Conservation (phyloP, 2,888 invertebrate species). For the Uropetala carovei region DNA sequence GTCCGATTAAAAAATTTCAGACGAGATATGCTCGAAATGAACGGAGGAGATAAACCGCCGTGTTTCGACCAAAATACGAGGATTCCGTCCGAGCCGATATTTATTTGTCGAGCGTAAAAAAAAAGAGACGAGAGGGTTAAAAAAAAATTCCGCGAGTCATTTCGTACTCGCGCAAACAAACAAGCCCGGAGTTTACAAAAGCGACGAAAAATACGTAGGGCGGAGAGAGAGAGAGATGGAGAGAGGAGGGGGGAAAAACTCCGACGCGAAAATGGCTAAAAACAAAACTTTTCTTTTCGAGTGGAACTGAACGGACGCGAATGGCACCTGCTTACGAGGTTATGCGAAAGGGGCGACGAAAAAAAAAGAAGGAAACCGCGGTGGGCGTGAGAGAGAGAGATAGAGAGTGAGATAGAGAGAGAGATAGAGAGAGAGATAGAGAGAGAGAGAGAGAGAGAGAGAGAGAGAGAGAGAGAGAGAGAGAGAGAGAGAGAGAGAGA, state of each 20-base stretch:
- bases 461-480: no score
- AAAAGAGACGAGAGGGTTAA: background rate
- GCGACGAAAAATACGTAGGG: slow-evolving; percentile 1
- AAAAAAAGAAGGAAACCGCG: background rate
- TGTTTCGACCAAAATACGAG: background rate
- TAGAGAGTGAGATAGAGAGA: background rate
- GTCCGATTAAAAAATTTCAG: background rate
- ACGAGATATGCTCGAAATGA: background rate
- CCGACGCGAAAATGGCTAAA: slow-evolving; percentile 4
- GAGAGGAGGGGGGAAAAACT: background rate
- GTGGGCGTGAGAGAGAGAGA: background rate
- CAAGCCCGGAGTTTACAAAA: slow-evolving; percentile 20
- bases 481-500: no score
- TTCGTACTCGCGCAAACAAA: background rate
- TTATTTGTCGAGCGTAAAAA: background rate
- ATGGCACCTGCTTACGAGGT: slow-evolving; percentile 35
- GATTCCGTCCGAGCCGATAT: background rate
- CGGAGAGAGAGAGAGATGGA: no score
- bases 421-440: background rate
- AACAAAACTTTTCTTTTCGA: slow-evolving; percentile 32
- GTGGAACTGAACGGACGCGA: slow-evolving; percentile 2
- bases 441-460: background rate
- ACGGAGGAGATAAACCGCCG: slow-evolving; percentile 18
- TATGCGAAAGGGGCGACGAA: background rate
- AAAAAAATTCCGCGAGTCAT: slow-evolving; percentile 12